A percentile compares a stretch with the other conserved stretches of the same genome.
Evolutionary conservation across 2,888 invertebrate genomes (phyloP).

Genomic region (Taphrorychus bicolor): DNA sequence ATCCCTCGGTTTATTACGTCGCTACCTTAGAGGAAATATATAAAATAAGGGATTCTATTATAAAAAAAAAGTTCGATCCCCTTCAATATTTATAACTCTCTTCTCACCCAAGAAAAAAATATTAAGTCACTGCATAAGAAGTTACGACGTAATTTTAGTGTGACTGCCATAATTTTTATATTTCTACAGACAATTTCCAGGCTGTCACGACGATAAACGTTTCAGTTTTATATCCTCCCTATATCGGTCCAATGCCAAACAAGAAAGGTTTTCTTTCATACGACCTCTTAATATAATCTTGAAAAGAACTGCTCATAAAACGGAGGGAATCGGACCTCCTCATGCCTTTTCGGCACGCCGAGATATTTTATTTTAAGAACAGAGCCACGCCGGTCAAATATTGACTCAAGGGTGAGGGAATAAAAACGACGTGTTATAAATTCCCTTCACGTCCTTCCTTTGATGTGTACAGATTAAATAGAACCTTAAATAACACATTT

Average conservation of each 20-base stretch:
- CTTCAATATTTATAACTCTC: slow-evolving; percentile 14
- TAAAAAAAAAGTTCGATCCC: slow-evolving; percentile 8
- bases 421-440: slow-evolving; percentile 28
- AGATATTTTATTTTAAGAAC: slow-evolving; percentile 29
- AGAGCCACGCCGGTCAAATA: slow-evolving; percentile 34
- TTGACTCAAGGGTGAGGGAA: slow-evolving; percentile 29
- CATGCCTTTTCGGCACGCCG: slow-evolving; percentile 22
- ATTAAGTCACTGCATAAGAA: background rate
- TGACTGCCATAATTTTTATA: background rate
- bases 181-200: background rate
- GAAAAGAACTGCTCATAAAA: slow-evolving; percentile 23
- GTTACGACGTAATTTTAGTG: too few species aligned
- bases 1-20: slow-evolving; percentile 22
- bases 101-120: background rate
- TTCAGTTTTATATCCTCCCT: background rate
- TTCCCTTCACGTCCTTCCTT: slow-evolving; percentile 24
- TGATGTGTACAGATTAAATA: slow-evolving; percentile 29
- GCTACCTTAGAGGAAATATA: slow-evolving; percentile 26
- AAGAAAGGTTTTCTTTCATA: slow-evolving; percentile 23
- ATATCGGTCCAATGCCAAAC: slow-evolving; percentile 17
- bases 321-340: slow-evolving; percentile 24
- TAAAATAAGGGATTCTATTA: slow-evolving; percentile 31
- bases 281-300: slow-evolving; percentile 27
- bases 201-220: background rate
- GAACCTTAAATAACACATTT: slow-evolving; percentile 21